Evolutionary conservation across 2,113 vertebrate genomes (phyloP).

Genomic region (Gobiocypris rarus): DNA sequence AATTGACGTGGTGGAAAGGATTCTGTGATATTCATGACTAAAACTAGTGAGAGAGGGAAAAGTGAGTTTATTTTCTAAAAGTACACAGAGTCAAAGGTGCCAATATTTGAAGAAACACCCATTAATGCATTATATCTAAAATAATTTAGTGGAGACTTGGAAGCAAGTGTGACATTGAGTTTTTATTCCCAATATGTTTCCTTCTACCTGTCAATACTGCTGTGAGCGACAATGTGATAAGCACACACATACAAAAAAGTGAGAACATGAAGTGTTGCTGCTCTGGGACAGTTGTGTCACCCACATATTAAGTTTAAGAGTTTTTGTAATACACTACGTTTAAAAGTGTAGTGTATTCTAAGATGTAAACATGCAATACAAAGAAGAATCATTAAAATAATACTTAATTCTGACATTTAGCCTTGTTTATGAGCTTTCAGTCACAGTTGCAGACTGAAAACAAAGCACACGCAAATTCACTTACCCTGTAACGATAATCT

Average conservation of each 20-base stretch:
- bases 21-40: neutral
- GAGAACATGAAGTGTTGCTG: neutral
- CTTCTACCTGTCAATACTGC: neutral
- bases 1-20: neutral
- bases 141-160: neutral
- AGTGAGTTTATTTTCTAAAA: neutral
- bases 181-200: neutral
- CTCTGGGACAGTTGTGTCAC: neutral
- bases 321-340: neutral
- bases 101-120: neutral
- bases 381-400: neutral
- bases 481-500: slow-evolving; percentile 98
- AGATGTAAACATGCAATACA: neutral
- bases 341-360: neutral
- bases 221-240: neutral
- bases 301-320: neutral
- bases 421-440: neutral
- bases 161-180: neutral
- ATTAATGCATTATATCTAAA: neutral
- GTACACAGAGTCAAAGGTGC: neutral
- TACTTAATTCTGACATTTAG: neutral
- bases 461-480: slow-evolving; percentile 56
- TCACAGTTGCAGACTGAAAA: neutral
- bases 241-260: neutral
- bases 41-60: neutral